These are phyloP conservation scores for Arion vulgaris DNA, from an alignment of 1,140 invertebrate species.

Conservation along the genomic window DNA sequence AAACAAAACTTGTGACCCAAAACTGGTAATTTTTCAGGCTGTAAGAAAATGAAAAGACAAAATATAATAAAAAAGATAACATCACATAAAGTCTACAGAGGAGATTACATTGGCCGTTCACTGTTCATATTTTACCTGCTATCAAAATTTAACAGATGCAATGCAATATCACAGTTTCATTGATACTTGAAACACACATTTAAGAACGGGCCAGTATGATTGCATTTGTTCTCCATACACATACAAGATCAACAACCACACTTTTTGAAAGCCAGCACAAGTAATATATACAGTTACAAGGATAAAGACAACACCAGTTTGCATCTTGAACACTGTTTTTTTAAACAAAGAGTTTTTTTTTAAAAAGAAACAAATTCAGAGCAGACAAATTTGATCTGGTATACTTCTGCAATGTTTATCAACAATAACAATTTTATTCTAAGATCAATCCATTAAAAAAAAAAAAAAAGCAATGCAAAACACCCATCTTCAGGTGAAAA, in stretches of 20 bases:
- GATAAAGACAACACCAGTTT: conserved; percentile 9
- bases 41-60: not conserved
- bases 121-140: not conserved
- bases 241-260: not conserved
- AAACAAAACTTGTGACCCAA: no score
- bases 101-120: not conserved
- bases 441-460: not conserved
- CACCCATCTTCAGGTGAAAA: conserved; percentile 1
- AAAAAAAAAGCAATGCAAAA: not conserved
- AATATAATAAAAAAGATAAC: not conserved
- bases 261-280: not conserved
- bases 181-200: conserved; percentile 16
- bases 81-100: not conserved
- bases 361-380: not conserved
- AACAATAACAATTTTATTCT: conserved; percentile 3
- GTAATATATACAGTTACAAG: conserved; percentile 16
- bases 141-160: not conserved
- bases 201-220: not conserved
- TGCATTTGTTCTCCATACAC: not conserved
- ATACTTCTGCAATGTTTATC: conserved; percentile 19
- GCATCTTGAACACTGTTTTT: not conserved
- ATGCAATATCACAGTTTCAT: conserved; percentile 33
- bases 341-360: conserved; percentile 1
- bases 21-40: no score
- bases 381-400: conserved; percentile 4